Conservation (phyloP, 1,140 invertebrate genomes). For the Diuraphis noxia region DNA sequence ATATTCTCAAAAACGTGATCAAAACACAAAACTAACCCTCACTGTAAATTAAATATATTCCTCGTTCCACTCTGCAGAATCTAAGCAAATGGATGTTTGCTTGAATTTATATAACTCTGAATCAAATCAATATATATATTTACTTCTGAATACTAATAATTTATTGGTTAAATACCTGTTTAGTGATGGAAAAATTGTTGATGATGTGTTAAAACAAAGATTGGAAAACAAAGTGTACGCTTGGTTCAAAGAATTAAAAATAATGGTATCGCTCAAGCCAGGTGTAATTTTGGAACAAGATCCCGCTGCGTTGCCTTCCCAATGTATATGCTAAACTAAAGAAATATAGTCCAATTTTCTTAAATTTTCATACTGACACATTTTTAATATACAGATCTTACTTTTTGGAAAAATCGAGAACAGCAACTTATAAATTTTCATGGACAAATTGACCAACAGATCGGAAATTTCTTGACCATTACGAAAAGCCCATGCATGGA, state of each 20-base stretch:
- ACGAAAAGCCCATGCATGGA: not conserved
- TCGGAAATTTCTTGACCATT: slow-evolving; percentile 66
- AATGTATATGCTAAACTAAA: not conserved
- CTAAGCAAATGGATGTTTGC: not conserved
- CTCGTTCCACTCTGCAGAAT: not conserved
- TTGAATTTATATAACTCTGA: not conserved
- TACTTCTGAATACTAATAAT: not conserved
- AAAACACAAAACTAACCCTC: not conserved
- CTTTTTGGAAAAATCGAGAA: slow-evolving; percentile 69
- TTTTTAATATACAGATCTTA: slow-evolving; percentile 57
- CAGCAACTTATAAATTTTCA: slow-evolving; percentile 67
- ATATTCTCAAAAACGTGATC: not conserved
- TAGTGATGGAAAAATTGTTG: slow-evolving; percentile 32
- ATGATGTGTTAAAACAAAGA: slow-evolving; percentile 19
- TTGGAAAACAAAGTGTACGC: slow-evolving; percentile 5
- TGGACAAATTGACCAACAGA: slow-evolving; percentile 68
- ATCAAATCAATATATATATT: not conserved
- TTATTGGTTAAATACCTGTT: not conserved
- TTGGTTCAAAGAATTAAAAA: slow-evolving; percentile 23
- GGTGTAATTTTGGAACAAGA: slow-evolving; percentile 5
- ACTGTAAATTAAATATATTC: not conserved
- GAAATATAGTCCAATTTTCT: not conserved
- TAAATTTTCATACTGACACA: not conserved
- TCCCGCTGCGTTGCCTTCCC: not conserved
- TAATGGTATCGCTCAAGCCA: not conserved